phyloP scores from a whole-genome alignment of 2,888 invertebrate species.

The Fabriciana adippe region DNA sequence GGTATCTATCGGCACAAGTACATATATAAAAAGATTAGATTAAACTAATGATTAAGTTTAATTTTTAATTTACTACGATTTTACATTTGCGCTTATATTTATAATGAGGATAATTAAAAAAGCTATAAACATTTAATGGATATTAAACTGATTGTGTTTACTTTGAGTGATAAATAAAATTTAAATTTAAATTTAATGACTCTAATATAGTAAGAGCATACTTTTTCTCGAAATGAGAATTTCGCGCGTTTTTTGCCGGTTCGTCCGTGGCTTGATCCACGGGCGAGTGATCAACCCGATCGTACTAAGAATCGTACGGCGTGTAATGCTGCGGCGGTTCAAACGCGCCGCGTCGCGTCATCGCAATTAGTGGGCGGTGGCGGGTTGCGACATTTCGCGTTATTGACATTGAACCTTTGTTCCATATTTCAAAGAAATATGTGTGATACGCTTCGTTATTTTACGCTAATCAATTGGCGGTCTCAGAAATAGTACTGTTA shows the following conservation, averaged over 20 bases:
- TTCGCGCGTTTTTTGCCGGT: constrained; percentile 18
- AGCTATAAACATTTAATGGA: constrained; percentile 18
- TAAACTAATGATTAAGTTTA: background rate
- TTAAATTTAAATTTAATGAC: constrained; percentile 2
- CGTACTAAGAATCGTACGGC: constrained; percentile 68
- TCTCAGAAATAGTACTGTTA: constrained; percentile 7
- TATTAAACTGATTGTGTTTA: constrained; percentile 3
- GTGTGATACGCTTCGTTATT: constrained; percentile 46
- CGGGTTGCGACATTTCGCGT: constrained; percentile 60
- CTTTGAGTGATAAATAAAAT: constrained; percentile 6
- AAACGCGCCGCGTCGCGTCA: constrained; percentile 71
- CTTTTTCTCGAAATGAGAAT: background rate
- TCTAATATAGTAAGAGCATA: constrained; percentile 6
- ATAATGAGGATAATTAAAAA: constrained; percentile 15
- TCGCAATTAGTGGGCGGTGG: constrained; percentile 66
- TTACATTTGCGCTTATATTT: constrained; percentile 19
- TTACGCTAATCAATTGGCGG: constrained; percentile 36
- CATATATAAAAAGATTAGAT: constrained; percentile 12
- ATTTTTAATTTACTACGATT: constrained; percentile 18
- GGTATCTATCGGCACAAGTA: background rate
- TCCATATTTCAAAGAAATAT: constrained; percentile 77
- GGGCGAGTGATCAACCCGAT: constrained; percentile 38
- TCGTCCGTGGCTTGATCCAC: constrained; percentile 47
- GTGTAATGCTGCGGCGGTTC: constrained; percentile 63
- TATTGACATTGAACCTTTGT: constrained; percentile 79